Percentiles rank a stretch among this genome's conserved stretches.
phyloP scores from a whole-genome alignment of 2,888 invertebrate species.

The Eupithecia insigniata region DNA sequence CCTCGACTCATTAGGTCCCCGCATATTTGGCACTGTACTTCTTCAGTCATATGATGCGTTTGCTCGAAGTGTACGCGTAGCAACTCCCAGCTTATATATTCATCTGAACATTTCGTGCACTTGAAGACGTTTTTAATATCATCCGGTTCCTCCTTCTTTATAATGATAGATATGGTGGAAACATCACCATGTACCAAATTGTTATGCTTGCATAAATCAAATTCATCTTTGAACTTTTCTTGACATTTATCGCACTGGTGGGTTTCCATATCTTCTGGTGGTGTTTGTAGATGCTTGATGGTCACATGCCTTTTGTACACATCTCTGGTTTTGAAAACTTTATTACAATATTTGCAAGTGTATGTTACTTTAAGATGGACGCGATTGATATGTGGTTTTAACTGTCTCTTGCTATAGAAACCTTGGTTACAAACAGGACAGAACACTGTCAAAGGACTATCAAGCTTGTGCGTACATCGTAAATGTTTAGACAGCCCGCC shows the following conservation, averaged over 20 bases:
- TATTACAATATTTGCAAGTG: conserved; percentile 68
- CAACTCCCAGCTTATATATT: conserved; percentile 63
- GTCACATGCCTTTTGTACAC: conserved; percentile 71
- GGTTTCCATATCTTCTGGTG: conserved; percentile 42
- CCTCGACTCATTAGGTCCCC: conserved; percentile 64
- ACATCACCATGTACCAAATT: conserved; percentile 55
- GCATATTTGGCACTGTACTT: conserved; percentile 74
- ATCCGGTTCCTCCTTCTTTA: conserved; percentile 56
- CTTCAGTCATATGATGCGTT: conserved; percentile 59
- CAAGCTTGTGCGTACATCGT: conserved; percentile 71
- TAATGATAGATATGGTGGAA: conserved; percentile 24
- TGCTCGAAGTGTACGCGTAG: conserved; percentile 68
- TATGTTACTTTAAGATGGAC: conserved; percentile 75
- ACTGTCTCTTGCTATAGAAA: conserved; percentile 68
- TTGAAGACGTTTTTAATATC: conserved; percentile 63
- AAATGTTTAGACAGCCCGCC: conserved; percentile 74
- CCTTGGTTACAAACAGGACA: conserved; percentile 73
- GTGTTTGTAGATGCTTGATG: conserved; percentile 63
- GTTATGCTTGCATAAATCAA: conserved; percentile 72
- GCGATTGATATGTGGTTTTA: conserved; percentile 72
- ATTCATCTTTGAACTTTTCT: conserved; percentile 68
- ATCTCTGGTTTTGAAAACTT: conserved; percentile 73
- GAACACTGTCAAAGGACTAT: conserved; percentile 66
- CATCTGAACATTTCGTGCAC: conserved; percentile 71
- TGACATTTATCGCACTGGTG: conserved; percentile 72